Conservation (phyloP, 2,113 vertebrate species). For the Bujurquina vittata region DNA sequence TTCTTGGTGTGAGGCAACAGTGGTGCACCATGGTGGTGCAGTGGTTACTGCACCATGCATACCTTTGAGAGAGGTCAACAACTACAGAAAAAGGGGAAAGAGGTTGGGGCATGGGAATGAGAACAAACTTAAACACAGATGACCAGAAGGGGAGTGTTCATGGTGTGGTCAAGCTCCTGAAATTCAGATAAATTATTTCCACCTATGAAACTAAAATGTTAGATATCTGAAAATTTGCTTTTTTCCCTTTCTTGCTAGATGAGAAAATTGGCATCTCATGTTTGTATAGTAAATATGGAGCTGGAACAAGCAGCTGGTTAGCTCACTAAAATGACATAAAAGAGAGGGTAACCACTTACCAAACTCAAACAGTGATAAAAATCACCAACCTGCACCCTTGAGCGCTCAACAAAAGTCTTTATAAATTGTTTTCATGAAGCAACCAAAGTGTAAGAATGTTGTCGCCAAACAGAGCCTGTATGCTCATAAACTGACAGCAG, state of each 20-base stretch:
- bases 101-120: too few relatives aligned
- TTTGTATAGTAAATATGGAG: not conserved
- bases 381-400: not conserved
- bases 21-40: too few relatives aligned
- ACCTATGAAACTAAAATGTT: not conserved
- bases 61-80: not conserved
- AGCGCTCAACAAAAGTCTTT: not conserved
- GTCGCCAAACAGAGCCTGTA: not conserved
- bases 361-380: not conserved
- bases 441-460: not conserved
- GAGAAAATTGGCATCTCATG: not conserved
- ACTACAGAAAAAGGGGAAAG: not conserved
- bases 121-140: not conserved
- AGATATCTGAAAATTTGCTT: not conserved
- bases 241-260: not conserved
- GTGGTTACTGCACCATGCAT: too few relatives aligned
- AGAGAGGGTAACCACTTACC: not conserved
- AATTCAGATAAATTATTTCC: not conserved
- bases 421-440: not conserved
- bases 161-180: not conserved
- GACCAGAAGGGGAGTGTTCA: not conserved
- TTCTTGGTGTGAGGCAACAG: not conserved
- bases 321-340: conserved; percentile 1
- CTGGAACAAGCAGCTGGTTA: not conserved
- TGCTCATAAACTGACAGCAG: not conserved